These are phyloP conservation scores for Phanerotoma sp. DNA, from an alignment of 2,888 invertebrate genomes.

Conservation along the genomic window DNA sequence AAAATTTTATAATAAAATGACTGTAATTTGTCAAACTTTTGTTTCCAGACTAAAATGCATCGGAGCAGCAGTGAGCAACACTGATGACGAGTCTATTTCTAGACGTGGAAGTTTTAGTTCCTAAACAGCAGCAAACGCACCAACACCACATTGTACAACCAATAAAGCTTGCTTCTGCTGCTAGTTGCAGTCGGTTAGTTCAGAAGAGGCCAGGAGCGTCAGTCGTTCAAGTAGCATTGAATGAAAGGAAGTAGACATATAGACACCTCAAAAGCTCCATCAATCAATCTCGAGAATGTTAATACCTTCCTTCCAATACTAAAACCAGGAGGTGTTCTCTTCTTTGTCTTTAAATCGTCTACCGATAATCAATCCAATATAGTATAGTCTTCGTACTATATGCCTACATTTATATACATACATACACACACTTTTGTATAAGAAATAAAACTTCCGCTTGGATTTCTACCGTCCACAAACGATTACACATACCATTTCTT, in stretches of 20 bases:
- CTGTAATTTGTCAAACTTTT: slow-evolving; percentile 1
- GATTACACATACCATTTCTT: not conserved
- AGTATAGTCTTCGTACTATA: too few species aligned
- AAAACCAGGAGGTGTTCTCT: not conserved
- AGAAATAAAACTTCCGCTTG: too few species aligned
- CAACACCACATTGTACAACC: not conserved
- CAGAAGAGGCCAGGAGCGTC: not conserved
- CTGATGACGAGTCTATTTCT: not conserved
- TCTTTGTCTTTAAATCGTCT: not conserved
- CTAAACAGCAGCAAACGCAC: not conserved
- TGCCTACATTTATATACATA: too few species aligned
- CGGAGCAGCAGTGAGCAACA: not conserved
- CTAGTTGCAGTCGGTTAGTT: not conserved
- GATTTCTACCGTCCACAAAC: too few species aligned
- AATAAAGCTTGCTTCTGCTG: not conserved
- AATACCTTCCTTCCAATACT: not conserved
- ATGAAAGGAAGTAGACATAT: not conserved
- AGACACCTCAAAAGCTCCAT: not conserved
- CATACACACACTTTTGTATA: too few species aligned
- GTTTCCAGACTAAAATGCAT: not conserved
- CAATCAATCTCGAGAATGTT: slow-evolving; percentile 3
- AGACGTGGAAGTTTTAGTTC: not conserved
- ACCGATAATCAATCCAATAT: not conserved
- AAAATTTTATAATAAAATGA: too few species aligned
- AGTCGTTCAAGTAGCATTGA: not conserved